Evolutionary conservation across 1,140 invertebrate genomes (phyloP).

Genomic region (Ooceraea biroi): DNA sequence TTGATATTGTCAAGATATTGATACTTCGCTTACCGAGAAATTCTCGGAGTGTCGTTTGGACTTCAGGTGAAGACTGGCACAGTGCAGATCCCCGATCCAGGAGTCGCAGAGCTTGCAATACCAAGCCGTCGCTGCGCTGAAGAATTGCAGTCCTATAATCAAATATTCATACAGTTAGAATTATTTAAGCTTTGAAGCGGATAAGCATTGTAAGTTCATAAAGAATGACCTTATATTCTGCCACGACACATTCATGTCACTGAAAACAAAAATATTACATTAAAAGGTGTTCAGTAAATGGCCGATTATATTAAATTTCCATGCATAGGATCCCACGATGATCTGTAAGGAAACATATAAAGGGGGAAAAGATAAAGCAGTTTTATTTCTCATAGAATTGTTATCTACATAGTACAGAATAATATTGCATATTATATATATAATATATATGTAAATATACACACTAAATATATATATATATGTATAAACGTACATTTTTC

Average conservation of each 20-base stretch:
- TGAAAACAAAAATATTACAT: slow-evolving; percentile 82
- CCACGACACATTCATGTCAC: slow-evolving; percentile 82
- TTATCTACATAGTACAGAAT: slow-evolving; percentile 45
- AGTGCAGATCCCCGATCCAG: slow-evolving; percentile 95
- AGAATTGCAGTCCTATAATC: slow-evolving; percentile 92
- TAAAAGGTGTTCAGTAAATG: slow-evolving; percentile 75
- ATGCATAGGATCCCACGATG: slow-evolving; percentile 60
- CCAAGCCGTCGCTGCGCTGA: slow-evolving; percentile 94
- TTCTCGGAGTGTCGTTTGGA: slow-evolving; percentile 92
- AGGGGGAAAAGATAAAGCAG: slow-evolving; percentile 24
- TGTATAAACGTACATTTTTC: slow-evolving; percentile 16
- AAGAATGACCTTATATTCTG: slow-evolving; percentile 84
- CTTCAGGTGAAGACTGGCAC: slow-evolving; percentile 93
- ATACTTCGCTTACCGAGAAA: slow-evolving; percentile 89
- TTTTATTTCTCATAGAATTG: slow-evolving; percentile 69
- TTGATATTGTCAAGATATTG: too few species aligned
- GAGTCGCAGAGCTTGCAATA: slow-evolving; percentile 94
- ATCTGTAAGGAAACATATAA: slow-evolving; percentile 55
- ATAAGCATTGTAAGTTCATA: slow-evolving; percentile 78
- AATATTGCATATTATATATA: slow-evolving; percentile 52
- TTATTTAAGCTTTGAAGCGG: slow-evolving; percentile 72
- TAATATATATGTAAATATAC: not conserved
- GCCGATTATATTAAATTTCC: slow-evolving; percentile 65
- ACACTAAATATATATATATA: slow-evolving; percentile 7
- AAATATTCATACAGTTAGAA: slow-evolving; percentile 77